Conservation (phyloP, 2,888 invertebrate genomes). For the Drosophila paranaensis region DNA sequence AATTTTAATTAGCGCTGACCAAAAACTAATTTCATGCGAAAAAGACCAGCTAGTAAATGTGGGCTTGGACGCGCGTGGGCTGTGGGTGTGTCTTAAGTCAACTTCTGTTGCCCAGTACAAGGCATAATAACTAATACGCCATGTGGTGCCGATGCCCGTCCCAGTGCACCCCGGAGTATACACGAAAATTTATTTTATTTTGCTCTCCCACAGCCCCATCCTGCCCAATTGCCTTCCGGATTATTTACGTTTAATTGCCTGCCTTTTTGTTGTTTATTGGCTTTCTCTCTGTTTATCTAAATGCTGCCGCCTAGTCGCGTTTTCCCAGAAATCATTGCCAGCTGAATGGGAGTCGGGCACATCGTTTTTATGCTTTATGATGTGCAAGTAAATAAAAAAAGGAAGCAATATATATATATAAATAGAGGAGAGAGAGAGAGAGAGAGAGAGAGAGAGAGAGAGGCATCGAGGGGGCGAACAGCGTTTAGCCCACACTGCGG, state of each 20-base stretch:
- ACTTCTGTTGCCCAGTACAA: constrained; percentile 17
- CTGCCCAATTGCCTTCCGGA: constrained; percentile 23
- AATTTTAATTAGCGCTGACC: constrained; percentile 80
- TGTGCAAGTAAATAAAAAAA: constrained; percentile 33
- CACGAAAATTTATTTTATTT: constrained; percentile 44
- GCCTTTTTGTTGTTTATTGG: constrained; percentile 50
- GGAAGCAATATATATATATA: background rate
- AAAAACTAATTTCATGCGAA: constrained; percentile 76
- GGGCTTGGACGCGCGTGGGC: constrained; percentile 26
- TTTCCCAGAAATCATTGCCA: constrained; percentile 50
- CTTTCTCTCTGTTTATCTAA: constrained; percentile 46
- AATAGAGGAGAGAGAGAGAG: background rate
- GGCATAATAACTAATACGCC: constrained; percentile 58
- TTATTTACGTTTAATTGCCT: constrained; percentile 62
- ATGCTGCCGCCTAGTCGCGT: constrained; percentile 19
- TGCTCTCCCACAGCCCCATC: background rate
- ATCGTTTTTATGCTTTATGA: constrained; percentile 34
- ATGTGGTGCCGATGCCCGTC: constrained; percentile 16
- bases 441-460: too few relatives aligned
- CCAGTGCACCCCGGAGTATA: constrained; percentile 48
- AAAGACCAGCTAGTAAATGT: constrained; percentile 46
- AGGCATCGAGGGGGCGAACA: background rate
- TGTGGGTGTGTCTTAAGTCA: constrained; percentile 64
- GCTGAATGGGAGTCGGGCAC: background rate
- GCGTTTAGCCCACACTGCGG: constrained; percentile 10